A percentile compares a stretch with the other conserved stretches of the same genome.
These are phyloP conservation scores for Umimayanthus kanabou DNA, from an alignment of 92 coral and sea anemone genomes.

Conservation along the genomic window DNA sequence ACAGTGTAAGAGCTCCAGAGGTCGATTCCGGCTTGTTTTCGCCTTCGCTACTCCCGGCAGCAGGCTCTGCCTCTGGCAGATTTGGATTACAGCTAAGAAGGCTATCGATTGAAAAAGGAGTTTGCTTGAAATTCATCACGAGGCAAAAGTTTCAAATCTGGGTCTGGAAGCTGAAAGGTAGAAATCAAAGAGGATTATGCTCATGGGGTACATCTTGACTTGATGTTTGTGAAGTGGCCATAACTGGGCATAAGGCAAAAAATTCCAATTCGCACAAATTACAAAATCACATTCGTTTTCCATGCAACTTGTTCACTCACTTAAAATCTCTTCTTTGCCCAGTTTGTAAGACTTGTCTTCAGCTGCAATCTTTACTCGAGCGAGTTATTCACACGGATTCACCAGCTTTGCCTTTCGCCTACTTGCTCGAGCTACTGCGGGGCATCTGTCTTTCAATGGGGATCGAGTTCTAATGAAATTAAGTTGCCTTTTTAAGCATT, in stretches of 20 bases:
- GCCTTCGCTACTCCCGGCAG: not conserved
- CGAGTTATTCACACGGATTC: not conserved
- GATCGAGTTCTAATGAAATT: conserved; percentile 38
- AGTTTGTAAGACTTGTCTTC: not conserved
- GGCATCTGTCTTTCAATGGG: conserved; percentile 17
- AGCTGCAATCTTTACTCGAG: not conserved
- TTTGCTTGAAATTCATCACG: conserved; percentile 17
- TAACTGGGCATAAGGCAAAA: not conserved
- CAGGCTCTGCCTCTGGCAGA: not conserved
- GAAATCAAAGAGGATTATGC: conserved; percentile 10
- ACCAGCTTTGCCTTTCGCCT: not conserved
- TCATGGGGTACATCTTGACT: not conserved
- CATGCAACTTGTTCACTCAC: not conserved
- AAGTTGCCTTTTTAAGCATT: conserved; percentile 18
- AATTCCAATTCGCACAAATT: not conserved
- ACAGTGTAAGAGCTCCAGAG: conserved; percentile 35
- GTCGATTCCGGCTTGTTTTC: conserved; percentile 16
- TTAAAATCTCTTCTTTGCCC: not conserved
- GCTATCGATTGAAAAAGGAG: conserved; percentile 24
- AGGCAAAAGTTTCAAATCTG: not conserved
- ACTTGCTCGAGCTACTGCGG: not conserved
- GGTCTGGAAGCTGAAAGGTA: not conserved
- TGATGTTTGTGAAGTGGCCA: not conserved
- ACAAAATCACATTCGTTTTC: no score
- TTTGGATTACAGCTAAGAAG: conserved; percentile 14